Base-by-base conservation (phyloP, 2,797 vertebrate genomes). In the Arctocebus calabarensis region DNA sequence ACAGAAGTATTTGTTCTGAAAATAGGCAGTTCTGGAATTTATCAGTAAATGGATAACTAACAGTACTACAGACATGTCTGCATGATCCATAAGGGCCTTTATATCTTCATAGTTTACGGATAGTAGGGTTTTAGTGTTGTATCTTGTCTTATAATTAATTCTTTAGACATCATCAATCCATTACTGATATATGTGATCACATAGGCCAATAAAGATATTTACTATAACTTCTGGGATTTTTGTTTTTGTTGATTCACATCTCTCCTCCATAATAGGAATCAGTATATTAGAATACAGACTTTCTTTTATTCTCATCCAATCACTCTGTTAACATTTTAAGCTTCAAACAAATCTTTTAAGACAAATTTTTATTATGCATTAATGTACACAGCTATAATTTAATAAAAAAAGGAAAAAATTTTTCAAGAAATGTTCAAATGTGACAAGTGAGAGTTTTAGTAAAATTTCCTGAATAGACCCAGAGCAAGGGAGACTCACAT, bases 301-400 rank as follows among this genome's bases (percentile, higher is more conserved):
- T 59, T 9, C 16, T 0, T 82, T 86, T 73, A 1, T 22, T 25
- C 52, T 88, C 45, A 74, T 48, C 17, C 12, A 78, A 37, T 68
- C 20, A 34, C 5, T 73, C 8, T 86, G 45, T 61, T 61, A 91
- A 59, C 43, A 91, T 74, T 86, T 94, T 78, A 91, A 91, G 11
- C 8, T 48, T 43, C 11, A 89, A 68, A 16, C 22, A 68, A 57
- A 88, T 48, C 7, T 82, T 88, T 45, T n/a, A 57, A 92, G 78
- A 34, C n/a, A n/a, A n/a, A n/a, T n/a, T n/a, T n/a, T n/a, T n/a
- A n/a, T n/a, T n/a, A n/a, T n/a, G n/a, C n/a, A n/a, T n/a, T n/a
- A n/a, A n/a, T n/a, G n/a, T n/a, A n/a, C n/a, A n/a, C n/a, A n/a
- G n/a, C n/a, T n/a, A n/a, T n/a, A n/a, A n/a, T n/a, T n/a, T n/a